Conservation (phyloP, 2,888 invertebrate species). For the Lasioglossum zephyrum region DNA sequence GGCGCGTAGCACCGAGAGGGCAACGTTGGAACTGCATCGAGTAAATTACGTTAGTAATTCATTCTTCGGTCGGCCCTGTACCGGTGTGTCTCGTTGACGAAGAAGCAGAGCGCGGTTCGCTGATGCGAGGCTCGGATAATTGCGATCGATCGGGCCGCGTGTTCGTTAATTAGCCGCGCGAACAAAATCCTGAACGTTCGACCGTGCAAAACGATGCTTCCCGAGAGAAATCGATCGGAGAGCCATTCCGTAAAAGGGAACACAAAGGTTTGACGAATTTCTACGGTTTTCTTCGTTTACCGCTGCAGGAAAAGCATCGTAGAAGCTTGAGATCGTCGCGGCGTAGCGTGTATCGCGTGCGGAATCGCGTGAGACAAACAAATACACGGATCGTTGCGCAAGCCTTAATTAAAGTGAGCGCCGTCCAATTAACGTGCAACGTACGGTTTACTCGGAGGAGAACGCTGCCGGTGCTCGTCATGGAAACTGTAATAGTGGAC, state of each 20-base stretch:
- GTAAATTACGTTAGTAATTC: slow-evolving; percentile 46
- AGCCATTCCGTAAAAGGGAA: neutral
- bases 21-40: slow-evolving; percentile 1
- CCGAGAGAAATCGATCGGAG: neutral
- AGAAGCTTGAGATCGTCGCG: slow-evolving; percentile 3
- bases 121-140: slow-evolving; percentile 13
- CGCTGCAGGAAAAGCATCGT: neutral
- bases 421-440: slow-evolving; percentile 62
- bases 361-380: slow-evolving; percentile 60
- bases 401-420: slow-evolving; percentile 64
- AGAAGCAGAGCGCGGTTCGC: slow-evolving; percentile 1
- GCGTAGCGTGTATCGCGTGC: slow-evolving; percentile 45
- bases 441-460: slow-evolving; percentile 47
- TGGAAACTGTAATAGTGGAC: slow-evolving; percentile 33
- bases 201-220: neutral
- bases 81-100: slow-evolving; percentile 3
- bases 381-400: slow-evolving; percentile 62
- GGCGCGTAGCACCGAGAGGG: neutral
- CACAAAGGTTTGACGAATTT: neutral
- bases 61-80: slow-evolving; percentile 17
- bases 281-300: neutral
- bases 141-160: neutral
- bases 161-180: neutral
- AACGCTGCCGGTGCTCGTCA: slow-evolving; percentile 37
- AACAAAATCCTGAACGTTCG: neutral